Percentiles rank a stretch among this genome's conserved stretches.
Evolutionary conservation across 2,888 invertebrate genomes (phyloP).

Genomic region (Cepaea hortensis): DNA sequence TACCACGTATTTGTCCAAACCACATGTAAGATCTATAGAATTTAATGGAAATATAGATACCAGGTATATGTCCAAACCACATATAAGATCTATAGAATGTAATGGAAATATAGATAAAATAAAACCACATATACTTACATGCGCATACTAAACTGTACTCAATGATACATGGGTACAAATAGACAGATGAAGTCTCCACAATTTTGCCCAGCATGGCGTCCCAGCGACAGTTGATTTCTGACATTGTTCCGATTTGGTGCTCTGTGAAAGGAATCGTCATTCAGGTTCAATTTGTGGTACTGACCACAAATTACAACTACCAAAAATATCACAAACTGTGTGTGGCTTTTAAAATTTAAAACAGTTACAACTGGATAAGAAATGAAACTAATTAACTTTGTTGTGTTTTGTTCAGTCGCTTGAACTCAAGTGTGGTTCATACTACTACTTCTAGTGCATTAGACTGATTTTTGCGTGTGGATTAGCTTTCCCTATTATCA

Average conservation of each 20-base stretch:
- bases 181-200: slow-evolving; percentile 83
- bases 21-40: too few species aligned
- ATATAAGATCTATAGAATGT: too few species aligned
- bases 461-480: too few species aligned
- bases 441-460: too few species aligned
- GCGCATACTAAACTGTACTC: slow-evolving; percentile 96
- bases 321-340: background rate
- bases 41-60: background rate
- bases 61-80: too few species aligned
- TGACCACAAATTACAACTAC: too few species aligned
- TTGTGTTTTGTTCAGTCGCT: too few species aligned
- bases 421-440: too few species aligned
- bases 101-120: background rate
- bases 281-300: too few species aligned
- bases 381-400: too few species aligned
- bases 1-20: too few species aligned
- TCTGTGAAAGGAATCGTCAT: background rate
- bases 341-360: background rate
- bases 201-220: slow-evolving; percentile 62
- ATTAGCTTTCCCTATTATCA: too few species aligned
- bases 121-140: slow-evolving; percentile 74
- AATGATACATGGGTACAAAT: slow-evolving; percentile 95
- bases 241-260: slow-evolving; percentile 25
- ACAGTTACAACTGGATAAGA: background rate
- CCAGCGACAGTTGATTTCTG: slow-evolving; percentile 54